These are phyloP conservation scores for Teinopalpus imperialis DNA, from an alignment of 2,888 invertebrate genomes.

Conservation along the genomic window DNA sequence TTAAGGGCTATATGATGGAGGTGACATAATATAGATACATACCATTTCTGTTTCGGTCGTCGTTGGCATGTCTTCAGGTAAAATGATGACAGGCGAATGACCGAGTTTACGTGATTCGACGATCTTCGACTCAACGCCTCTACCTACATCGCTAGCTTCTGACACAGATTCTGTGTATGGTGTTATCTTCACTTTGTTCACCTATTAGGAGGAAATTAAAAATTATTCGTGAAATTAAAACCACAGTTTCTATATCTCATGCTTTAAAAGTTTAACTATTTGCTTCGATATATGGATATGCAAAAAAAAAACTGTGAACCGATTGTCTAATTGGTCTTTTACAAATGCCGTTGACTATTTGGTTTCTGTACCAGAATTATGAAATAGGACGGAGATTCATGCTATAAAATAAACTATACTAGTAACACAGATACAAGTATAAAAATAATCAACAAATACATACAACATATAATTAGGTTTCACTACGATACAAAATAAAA, in stretches of 20 bases:
- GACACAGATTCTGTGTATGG: conserved; percentile 63
- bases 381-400: neutral
- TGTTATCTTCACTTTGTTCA: conserved; percentile 64
- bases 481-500: neutral
- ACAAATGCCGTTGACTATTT: too few relatives aligned
- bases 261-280: conserved; percentile 9
- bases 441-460: too few relatives aligned
- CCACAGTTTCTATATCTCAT: conserved; percentile 8
- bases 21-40: conserved; percentile 31
- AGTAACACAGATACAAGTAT: neutral
- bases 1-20: conserved; percentile 29
- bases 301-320: too few relatives aligned
- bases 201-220: conserved; percentile 38
- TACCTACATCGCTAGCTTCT: conserved; percentile 54
- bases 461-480: too few relatives aligned
- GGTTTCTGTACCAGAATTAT: neutral
- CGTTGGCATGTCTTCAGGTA: conserved; percentile 50
- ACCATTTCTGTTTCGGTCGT: conserved; percentile 67
- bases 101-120: conserved; percentile 49
- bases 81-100: conserved; percentile 42
- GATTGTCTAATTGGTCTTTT: too few relatives aligned
- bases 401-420: conserved; percentile 2
- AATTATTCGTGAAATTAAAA: conserved; percentile 6
- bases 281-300: neutral
- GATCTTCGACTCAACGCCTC: conserved; percentile 43